These are phyloP conservation scores for Aleadryas rufinucha DNA, from an alignment of 2,113 vertebrate species.

Conservation along the genomic window DNA sequence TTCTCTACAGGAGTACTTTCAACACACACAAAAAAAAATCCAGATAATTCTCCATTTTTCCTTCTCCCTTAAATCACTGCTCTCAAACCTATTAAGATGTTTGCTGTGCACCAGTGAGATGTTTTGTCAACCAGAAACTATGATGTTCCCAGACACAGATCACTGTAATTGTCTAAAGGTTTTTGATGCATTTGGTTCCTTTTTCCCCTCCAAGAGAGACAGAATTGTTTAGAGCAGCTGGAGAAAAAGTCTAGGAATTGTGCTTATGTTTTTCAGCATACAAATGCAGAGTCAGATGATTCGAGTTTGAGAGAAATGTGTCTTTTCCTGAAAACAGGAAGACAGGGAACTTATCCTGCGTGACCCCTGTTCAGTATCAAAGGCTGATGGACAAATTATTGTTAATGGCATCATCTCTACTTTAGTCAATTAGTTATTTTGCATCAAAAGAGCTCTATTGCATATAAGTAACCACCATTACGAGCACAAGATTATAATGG, in stretches of 20 bases:
- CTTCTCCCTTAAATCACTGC: fast-evolving
- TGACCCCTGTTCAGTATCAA: not conserved
- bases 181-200: not conserved
- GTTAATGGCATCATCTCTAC: not conserved
- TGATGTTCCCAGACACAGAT: not conserved
- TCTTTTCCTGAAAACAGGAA: not conserved
- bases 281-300: not conserved
- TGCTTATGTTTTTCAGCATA: not conserved
- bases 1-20: not conserved
- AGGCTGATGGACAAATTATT: not conserved
- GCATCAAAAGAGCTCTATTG: not conserved
- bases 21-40: not conserved
- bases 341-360: not conserved
- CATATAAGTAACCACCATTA: not conserved
- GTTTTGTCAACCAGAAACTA: not conserved
- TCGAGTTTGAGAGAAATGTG: not conserved
- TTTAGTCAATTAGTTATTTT: not conserved
- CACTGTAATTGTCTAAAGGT: not conserved
- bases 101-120: not conserved
- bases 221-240: not conserved
- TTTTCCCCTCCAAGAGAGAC: not conserved
- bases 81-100: not conserved
- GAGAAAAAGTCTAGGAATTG: not conserved
- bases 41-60: not conserved
- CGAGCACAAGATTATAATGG: not conserved